A percentile compares a stretch with the other conserved stretches of the same genome.
phyloP scores from a whole-genome alignment of 2,113 vertebrate genomes.

The Oncorhynchus nerka region DNA sequence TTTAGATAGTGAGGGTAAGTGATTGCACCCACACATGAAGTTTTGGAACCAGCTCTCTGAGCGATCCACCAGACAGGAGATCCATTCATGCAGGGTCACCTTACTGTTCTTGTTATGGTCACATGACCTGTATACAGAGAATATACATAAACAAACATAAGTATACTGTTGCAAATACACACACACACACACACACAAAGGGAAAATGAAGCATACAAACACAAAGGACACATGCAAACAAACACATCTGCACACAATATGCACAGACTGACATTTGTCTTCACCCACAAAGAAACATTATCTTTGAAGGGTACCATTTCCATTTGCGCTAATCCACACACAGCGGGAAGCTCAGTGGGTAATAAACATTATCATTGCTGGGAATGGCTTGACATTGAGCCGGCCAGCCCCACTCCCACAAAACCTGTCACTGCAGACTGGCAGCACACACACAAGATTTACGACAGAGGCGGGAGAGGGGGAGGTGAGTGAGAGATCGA shows the following conservation, averaged over 20 bases:
- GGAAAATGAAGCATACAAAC: not conserved
- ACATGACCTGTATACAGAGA: constrained; percentile 65
- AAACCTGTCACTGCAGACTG: constrained; percentile 54
- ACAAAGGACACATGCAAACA: not conserved
- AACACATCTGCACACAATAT: not conserved
- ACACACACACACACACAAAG: not conserved
- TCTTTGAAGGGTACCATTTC: constrained; percentile 67
- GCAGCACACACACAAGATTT: constrained; percentile 7
- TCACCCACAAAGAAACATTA: constrained; percentile 36
- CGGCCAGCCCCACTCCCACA: constrained; percentile 52
- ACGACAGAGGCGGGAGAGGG: constrained; percentile 9
- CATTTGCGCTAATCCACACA: constrained; percentile 66
- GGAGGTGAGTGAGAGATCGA: constrained; percentile 11
- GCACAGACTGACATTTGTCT: constrained; percentile 41
- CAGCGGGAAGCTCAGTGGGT: constrained; percentile 63
- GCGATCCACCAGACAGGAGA: constrained; percentile 67
- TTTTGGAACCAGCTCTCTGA: constrained; percentile 68
- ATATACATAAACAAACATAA: not conserved
- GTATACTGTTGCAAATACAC: not conserved
- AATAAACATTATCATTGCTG: constrained; percentile 76
- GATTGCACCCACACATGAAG: constrained; percentile 66
- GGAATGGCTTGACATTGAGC: constrained; percentile 73
- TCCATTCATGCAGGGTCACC: constrained; percentile 76
- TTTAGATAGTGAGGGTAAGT: not conserved
- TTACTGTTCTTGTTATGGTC: constrained; percentile 72